Conservation (phyloP, 2,113 vertebrate species). For the Pygoscelis antarcticus region DNA sequence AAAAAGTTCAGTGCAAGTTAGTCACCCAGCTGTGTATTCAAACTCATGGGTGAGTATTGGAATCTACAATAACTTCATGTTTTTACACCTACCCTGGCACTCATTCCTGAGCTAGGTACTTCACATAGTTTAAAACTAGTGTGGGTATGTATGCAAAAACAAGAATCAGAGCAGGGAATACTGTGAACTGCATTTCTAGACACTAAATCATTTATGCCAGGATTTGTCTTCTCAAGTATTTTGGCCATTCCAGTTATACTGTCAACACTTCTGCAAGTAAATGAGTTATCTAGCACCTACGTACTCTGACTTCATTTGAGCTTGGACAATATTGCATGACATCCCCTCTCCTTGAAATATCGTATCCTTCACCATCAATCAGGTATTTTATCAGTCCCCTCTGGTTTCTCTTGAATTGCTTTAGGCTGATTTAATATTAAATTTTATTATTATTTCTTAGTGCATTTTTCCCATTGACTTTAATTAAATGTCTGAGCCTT, state of each 20-base stretch:
- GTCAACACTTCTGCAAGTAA: neutral
- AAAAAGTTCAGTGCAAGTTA: neutral
- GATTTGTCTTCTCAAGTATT: neutral
- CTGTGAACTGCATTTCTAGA: neutral
- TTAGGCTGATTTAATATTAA: neutral
- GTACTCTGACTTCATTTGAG: neutral
- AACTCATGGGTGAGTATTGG: neutral
- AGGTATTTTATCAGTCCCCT: neutral
- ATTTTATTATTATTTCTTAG: neutral
- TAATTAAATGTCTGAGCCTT: conserved; percentile 1
- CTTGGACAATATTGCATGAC: neutral
- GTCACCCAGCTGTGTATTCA: neutral
- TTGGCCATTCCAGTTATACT: neutral
- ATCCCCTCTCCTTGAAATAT: neutral
- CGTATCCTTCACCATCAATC: neutral
- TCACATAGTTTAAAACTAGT: neutral
- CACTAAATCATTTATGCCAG: neutral
- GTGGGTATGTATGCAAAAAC: neutral
- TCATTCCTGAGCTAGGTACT: neutral
- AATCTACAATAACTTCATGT: accelerated
- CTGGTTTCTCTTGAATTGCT: neutral
- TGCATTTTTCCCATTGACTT: neutral
- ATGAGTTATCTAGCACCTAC: neutral
- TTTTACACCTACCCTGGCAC: accelerated
- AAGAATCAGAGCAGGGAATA: neutral